phyloP scores from a whole-genome alignment of 2,113 vertebrate species.

The Coreoperca whiteheadi region DNA sequence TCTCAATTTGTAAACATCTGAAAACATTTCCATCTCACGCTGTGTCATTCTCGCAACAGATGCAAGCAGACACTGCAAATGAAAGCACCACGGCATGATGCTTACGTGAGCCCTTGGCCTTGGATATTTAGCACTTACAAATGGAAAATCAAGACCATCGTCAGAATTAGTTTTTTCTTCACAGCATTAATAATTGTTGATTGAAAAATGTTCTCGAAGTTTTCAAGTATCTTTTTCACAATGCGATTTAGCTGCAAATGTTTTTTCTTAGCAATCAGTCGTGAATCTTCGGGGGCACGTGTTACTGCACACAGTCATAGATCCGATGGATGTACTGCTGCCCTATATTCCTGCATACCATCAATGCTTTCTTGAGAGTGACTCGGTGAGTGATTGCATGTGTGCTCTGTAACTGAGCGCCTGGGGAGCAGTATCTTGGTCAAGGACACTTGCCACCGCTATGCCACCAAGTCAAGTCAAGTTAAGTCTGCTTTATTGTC shows the following conservation, averaged over 20 bases:
- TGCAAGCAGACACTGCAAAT: slow-evolving; percentile 48
- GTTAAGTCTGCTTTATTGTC: too few relatives aligned
- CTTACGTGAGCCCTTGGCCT: slow-evolving; percentile 26
- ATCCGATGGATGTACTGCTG: slow-evolving; percentile 15
- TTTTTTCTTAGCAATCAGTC: slow-evolving; percentile 6
- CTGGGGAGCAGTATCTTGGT: too few relatives aligned
- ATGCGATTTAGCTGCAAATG: slow-evolving; percentile 5
- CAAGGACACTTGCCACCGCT: too few relatives aligned
- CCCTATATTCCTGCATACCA: slow-evolving; percentile 28
- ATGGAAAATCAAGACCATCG: slow-evolving; percentile 30
- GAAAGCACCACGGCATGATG: slow-evolving; percentile 37
- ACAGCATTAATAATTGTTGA: slow-evolving; percentile 27
- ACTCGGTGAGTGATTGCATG: slow-evolving; percentile 3
- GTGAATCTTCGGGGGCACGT: background rate
- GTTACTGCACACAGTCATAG: slow-evolving; percentile 20
- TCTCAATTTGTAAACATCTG: slow-evolving; percentile 94
- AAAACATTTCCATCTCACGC: slow-evolving; percentile 82
- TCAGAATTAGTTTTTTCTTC: slow-evolving; percentile 9
- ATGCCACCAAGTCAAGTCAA: too few relatives aligned
- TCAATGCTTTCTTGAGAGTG: slow-evolving; percentile 15
- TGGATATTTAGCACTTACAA: slow-evolving; percentile 24
- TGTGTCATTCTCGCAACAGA: slow-evolving; percentile 63
- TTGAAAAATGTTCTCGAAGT: background rate
- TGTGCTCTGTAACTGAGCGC: background rate
- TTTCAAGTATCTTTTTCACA: slow-evolving; percentile 24